Base-by-base conservation (phyloP, 2,797 vertebrate genomes). In the Sebastes trivittatus region DNA sequence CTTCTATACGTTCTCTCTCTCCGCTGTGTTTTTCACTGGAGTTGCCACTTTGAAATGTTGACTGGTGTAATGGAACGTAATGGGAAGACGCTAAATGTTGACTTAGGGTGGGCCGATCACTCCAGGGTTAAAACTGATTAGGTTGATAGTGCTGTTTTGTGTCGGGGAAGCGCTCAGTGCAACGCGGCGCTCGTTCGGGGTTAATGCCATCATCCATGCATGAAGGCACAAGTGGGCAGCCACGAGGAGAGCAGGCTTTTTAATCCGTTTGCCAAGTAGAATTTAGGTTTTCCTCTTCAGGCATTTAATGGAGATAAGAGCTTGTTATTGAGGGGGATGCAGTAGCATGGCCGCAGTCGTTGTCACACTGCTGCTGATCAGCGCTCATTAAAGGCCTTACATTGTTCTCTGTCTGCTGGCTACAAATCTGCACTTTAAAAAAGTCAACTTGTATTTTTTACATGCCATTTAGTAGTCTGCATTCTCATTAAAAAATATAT, bases 261-360 rank as follows among this genome's bases (percentile, higher is more conserved):
- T 85, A 87, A 83, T 90, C 72, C 63, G 4, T 83, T 92, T 92
- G 92, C 92, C 93, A 92, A 89, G 87, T 84, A 74, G 82, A 86
- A 88, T 94, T 84, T 73, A 82, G 84, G 76, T 80, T 85, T 91
- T 94, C 73, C 77, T 90, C 88, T 90, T 92, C 81, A 84, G 86
- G 81, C 90, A 25, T 87, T 86, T 89, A 88, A 92, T 91, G 88
- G 78, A 89, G 85, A 93, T 91, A 94, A 91, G 83, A 82, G 88
- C 92, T 87, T 90, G 87, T 94, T 94, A 92, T 90, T 92, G 87
- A 69, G 58, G 71, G 78, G 76, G 68, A 65, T 81, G 77, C 81
- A 11, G 71, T 22, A 20, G 76, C 81, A 62, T 68, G 72, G 74
- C 78, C 2, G 49, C 38, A n/a, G 79, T 34, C 74, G 49, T 80